Evolutionary conservation across 2,113 vertebrate species (phyloP).

Genomic region (Cervus canadensis): DNA sequence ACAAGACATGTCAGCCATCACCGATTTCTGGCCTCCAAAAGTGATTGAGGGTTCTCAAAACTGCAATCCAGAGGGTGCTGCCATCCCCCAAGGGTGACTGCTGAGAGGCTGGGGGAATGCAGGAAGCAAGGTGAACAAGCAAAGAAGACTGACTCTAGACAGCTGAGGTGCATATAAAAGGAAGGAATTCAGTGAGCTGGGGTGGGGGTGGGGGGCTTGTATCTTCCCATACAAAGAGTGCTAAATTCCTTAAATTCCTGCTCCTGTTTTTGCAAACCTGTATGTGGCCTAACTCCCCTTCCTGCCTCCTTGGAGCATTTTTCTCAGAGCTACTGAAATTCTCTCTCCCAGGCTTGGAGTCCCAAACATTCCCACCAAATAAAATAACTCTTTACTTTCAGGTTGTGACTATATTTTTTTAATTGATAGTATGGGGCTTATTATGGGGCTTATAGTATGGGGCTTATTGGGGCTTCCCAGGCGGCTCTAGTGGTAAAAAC

Average conservation of each 20-base stretch:
- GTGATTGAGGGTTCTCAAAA: not conserved
- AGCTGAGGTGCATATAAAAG: not conserved
- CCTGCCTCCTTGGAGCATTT: not conserved
- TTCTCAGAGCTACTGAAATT: not conserved
- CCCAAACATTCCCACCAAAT: not conserved
- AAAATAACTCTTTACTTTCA: not conserved
- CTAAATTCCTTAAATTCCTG: not conserved
- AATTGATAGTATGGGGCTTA: not conserved
- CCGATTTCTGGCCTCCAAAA: not conserved
- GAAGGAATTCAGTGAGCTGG: not conserved
- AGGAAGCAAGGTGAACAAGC: not conserved
- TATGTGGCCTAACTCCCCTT: not conserved
- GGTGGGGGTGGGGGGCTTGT: not conserved
- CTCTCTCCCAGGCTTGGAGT: not conserved
- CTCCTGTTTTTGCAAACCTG: not conserved
- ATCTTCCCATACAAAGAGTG: not conserved
- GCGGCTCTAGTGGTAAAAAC: not conserved
- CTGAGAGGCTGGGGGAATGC: not conserved
- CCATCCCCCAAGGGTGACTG: accelerated
- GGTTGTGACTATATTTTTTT: not conserved
- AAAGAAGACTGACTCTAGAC: not conserved
- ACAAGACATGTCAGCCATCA: not conserved
- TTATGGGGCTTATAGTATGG: too few species aligned
- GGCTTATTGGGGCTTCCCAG: not conserved
- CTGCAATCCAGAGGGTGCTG: not conserved